phyloP scores from a whole-genome alignment of 92 coral and sea anemone species.

The Hydrozoanthus gracilis region DNA sequence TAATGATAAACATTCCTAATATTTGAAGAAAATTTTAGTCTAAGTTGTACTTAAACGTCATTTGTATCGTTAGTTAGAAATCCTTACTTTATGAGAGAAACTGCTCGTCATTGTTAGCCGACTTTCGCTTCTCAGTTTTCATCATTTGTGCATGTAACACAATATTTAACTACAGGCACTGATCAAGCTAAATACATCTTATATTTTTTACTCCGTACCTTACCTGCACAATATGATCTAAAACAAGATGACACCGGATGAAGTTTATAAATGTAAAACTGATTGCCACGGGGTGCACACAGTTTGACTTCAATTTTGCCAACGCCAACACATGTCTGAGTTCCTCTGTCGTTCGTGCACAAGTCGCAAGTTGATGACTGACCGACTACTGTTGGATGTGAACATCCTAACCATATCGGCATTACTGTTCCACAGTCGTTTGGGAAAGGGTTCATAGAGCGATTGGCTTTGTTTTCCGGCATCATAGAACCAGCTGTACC shows the following conservation, averaged over 20 bases:
- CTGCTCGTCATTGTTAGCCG: no score
- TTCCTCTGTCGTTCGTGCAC: not conserved
- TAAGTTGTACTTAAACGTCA: no score
- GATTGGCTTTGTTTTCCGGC: slow-evolving; percentile 8
- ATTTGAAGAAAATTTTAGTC: no score
- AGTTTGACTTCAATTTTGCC: not conserved
- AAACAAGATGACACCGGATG: slow-evolving; percentile 9
- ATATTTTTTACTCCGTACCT: not conserved
- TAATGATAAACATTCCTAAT: no score
- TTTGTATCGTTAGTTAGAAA: no score
- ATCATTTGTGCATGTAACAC: no score
- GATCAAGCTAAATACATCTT: no score
- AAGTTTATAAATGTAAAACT: slow-evolving; percentile 12
- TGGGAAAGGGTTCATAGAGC: not conserved
- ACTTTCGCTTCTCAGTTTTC: no score
- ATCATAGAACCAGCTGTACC: slow-evolving; percentile 12
- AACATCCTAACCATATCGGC: slow-evolving; percentile 24
- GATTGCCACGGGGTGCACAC: not conserved
- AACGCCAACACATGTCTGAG: slow-evolving; percentile 7
- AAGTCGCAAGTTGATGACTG: not conserved
- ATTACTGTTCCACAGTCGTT: slow-evolving; percentile 5
- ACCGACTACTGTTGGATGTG: not conserved
- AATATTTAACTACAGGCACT: no score
- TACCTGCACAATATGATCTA: slow-evolving; percentile 19
- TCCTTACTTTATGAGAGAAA: no score